Base-by-base conservation (phyloP, 2,113 vertebrate species). In the Varanus komodoensis region DNA sequence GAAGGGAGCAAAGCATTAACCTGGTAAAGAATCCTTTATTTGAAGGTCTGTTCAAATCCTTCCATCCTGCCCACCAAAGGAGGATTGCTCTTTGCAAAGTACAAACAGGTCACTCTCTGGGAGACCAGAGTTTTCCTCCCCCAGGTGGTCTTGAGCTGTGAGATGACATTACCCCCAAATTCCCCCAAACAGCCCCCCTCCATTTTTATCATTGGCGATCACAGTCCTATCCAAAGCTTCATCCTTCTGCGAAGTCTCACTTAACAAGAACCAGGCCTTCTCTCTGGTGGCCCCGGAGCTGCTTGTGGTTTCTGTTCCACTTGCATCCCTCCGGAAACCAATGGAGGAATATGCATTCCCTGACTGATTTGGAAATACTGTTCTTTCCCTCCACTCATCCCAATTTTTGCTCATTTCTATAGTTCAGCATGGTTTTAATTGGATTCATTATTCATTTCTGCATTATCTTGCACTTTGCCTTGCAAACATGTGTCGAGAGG, bases 351-450 rank as follows among this genome's bases (percentile, higher is more conserved):
- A 17, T 7, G 61, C 34, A 52, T 61, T 57, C 9, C 34, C 2
- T 32, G 52, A 82, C 21, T 3, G 1, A 25, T 61, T 77, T 87
- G 71, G 71, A 87, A 87, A 87, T 50, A 11, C 21, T 34, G 27
- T n/a, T 29, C 1, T 19, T 48, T 1, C 25, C 69, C 9, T 25
- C 67, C 57, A 6, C 32, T 9, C 7, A 11, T 29, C 11, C 29
- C 34, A 38, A 34, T 27, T 8, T 38, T 61, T 77, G 8, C 17
- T 81, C 6, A 61, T 64, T 87, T 38, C 61, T 29, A 75, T 77
- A 64, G 34, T 78, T 48, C 57, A 50, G 74, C 84, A 34, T 27
- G 32, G 17, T 64, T 87, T 87, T 78, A 87, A 87, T 87, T 87
- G 52, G 73, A 57, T 48, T 75, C 71, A 3, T 64, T 29, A 54